Conservation (phyloP, 2,888 invertebrate genomes). For the Eretmocerus hayati region DNA sequence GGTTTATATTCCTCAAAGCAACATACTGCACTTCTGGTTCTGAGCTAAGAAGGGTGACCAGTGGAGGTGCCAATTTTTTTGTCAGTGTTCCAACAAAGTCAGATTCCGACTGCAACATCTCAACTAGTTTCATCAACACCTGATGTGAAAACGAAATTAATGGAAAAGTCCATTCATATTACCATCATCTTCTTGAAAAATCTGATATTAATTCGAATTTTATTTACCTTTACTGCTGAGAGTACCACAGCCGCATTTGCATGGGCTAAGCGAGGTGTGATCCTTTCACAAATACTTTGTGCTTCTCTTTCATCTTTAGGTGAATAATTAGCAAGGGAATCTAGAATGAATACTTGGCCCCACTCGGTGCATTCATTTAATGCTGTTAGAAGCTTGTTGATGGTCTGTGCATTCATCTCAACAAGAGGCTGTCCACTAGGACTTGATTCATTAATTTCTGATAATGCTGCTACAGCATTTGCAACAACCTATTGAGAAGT, state of each 20-base stretch:
- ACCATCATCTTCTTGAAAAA: not conserved
- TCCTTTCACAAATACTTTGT: conserved; percentile 95
- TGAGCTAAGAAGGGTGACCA: conserved; percentile 93
- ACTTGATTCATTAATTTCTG: conserved; percentile 96
- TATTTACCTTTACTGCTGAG: conserved; percentile 88
- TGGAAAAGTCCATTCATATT: too few species aligned
- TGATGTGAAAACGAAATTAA: conserved; percentile 35
- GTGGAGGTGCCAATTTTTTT: conserved; percentile 96
- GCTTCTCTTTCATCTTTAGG: conserved; percentile 97
- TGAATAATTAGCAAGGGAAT: conserved; percentile 93
- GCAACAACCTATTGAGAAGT: conserved; percentile 67
- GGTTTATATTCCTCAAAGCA: conserved; percentile 94
- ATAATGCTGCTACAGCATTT: conserved; percentile 96
- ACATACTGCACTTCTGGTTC: conserved; percentile 99
- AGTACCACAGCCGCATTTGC: conserved; percentile 99
- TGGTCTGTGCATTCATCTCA: conserved; percentile 94
- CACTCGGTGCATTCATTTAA: conserved; percentile 99
- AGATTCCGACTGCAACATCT: conserved; percentile 87
- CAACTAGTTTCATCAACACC: conserved; percentile 95
- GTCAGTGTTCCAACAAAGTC: conserved; percentile 91
- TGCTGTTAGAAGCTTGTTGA: conserved; percentile 96
- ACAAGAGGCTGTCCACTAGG: conserved; percentile 91
- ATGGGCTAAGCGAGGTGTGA: conserved; percentile 94
- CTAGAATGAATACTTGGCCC: conserved; percentile 98
- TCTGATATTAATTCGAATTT: too few species aligned